Percentiles rank a stretch among this genome's conserved stretches.
These are phyloP conservation scores for Alligator sinensis DNA, from an alignment of 2,113 vertebrate genomes.

Conservation along the genomic window DNA sequence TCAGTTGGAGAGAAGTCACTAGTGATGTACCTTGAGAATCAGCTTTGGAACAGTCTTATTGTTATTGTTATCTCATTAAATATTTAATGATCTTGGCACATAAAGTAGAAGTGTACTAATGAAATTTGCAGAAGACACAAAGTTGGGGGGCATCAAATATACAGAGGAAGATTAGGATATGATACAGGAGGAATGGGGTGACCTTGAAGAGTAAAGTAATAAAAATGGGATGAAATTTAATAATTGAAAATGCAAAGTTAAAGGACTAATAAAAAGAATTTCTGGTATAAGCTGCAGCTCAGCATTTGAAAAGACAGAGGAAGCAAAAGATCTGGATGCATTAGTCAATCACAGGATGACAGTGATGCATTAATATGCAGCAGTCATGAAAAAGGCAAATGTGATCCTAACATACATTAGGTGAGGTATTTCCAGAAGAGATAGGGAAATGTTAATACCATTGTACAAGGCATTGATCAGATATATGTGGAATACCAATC, in stretches of 20 bases:
- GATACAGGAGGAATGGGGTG: background rate
- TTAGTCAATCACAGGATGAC: constrained; percentile 34
- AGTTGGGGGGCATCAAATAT: background rate
- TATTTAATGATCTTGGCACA: background rate
- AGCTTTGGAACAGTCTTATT: background rate
- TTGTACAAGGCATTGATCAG: background rate
- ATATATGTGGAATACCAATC: background rate
- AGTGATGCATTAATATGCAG: constrained; percentile 61
- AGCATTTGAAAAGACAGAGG: background rate
- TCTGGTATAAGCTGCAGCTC: constrained; percentile 24
- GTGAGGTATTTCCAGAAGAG: constrained; percentile 24
- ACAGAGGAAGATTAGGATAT: background rate
- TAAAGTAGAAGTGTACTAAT: background rate
- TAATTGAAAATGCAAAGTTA: background rate
- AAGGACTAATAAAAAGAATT: constrained; percentile 31
- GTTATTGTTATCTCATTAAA: too few relatives aligned
- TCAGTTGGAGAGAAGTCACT: background rate
- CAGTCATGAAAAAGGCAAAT: constrained; percentile 42
- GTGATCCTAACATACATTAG: background rate
- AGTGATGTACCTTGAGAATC: background rate
- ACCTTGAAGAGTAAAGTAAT: constrained; percentile 23
- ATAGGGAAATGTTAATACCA: background rate
- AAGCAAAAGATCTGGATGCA: constrained; percentile 41
- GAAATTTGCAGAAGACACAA: background rate
- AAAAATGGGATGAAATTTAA: constrained; percentile 45